Evolutionary conservation across 1,140 invertebrate genomes (phyloP), one percentile per base, ranked within the genome.

Genomic region (Pachyrhynchus sulphureomaculatus): DNA sequence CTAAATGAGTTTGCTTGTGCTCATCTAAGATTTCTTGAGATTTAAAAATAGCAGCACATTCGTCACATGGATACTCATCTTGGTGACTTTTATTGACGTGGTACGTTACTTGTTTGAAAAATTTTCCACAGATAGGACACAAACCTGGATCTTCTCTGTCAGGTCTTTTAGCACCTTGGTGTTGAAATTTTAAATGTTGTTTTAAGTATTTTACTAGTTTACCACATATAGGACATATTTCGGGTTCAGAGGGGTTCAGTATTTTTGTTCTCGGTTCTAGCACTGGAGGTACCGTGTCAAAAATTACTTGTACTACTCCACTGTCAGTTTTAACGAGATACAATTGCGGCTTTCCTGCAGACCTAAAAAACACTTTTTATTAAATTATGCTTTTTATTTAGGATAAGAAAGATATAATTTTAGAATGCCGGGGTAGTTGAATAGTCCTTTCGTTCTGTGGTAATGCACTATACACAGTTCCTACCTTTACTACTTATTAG

Each of bases 21-120:
- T 53, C 59, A 4, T 24, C 33, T 3, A 54, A 24, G 5, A 37
- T 4, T 10, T 78, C 75, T 64, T 80, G 73, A 10, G 75, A 76
- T 17, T 71, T 61, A 62, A 81, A 81, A 44, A 71, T 76, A 18
- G 77, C 76, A n/a, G 74, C 65, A 62, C 81, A 83, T 49, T 80
- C 54, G 52, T 81, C 78, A 60, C 81, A 83, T 26, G 75, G 68
- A 41, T 48, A 51, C 6, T 49, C 20, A 4, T 20, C 34, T 15
- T 48, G 21, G 26, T 51, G 47, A 23, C 12, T 4, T 17, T 5
- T 39, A 2, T 1, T 47, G 8, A 47, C 10, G 20, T 54, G 59
- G 6, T 26, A n/a, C 2, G 4, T 44, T 2, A 29, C 4, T 20
- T 34, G 21, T 8, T 21, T 36, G 13, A 68, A 24, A 9, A 60